Evolutionary conservation across 2,888 invertebrate species (phyloP).

Genomic region (Elegia similella): DNA sequence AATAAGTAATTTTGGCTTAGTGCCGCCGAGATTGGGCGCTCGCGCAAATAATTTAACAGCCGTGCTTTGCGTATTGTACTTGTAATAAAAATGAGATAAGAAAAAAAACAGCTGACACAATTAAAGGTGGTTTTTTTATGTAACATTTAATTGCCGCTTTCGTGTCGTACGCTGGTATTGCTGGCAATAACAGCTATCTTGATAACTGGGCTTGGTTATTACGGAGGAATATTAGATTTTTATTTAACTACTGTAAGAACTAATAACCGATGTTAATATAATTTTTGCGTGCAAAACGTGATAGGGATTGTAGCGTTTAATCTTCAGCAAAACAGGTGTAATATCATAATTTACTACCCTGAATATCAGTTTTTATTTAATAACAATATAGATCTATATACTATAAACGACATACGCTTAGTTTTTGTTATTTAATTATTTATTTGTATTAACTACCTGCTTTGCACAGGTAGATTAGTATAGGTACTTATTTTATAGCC

Average conservation of each 20-base stretch:
- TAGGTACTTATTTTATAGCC: no score
- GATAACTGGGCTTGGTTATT: slow-evolving; percentile 26
- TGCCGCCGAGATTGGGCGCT: slow-evolving; percentile 29
- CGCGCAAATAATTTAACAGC: slow-evolving; percentile 67
- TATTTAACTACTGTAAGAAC: neutral
- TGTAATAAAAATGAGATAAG: slow-evolving; percentile 71
- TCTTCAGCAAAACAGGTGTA: no score
- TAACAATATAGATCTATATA: no score
- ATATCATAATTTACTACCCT: no score
- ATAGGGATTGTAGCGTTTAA: no score
- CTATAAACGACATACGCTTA: no score
- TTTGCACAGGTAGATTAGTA: no score
- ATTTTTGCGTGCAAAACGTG: neutral
- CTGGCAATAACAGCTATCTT: slow-evolving; percentile 39
- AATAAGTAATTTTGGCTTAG: slow-evolving; percentile 40
- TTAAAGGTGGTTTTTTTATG: slow-evolving; percentile 63
- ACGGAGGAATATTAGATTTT: neutral
- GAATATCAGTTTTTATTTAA: no score
- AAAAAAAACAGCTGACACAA: slow-evolving; percentile 66
- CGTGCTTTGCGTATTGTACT: slow-evolving; percentile 67
- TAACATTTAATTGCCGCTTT: slow-evolving; percentile 54
- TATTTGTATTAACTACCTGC: no score
- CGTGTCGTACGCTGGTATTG: slow-evolving; percentile 40
- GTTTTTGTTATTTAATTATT: no score
- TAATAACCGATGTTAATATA: neutral